Conservation (phyloP, 1,140 invertebrate species). For the Drosophila murphyi region DNA sequence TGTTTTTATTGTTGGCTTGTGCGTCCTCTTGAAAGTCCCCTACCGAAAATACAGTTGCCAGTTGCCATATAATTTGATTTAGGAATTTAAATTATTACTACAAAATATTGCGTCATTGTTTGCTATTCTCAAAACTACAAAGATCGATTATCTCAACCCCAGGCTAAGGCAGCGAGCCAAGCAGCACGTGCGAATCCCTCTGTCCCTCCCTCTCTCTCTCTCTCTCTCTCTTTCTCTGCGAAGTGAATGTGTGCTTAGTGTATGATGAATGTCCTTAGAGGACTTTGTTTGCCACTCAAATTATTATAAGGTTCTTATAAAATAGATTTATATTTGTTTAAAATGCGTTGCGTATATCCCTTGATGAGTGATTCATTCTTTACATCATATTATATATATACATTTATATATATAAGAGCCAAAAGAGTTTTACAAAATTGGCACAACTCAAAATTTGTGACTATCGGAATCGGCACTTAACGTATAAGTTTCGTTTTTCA, state of each 20-base stretch:
- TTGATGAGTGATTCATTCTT: too few relatives aligned
- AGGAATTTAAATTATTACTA: slow-evolving; percentile 41
- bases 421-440: too few relatives aligned
- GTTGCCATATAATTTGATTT: slow-evolving; percentile 65
- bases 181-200: slow-evolving; percentile 2
- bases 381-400: too few relatives aligned
- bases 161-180: background rate
- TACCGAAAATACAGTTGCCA: slow-evolving; percentile 25
- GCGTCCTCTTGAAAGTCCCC: background rate
- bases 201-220: background rate
- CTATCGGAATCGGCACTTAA: too few relatives aligned
- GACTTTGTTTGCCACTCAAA: background rate
- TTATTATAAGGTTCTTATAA: background rate
- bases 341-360: background rate
- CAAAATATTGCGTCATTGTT: slow-evolving; percentile 2
- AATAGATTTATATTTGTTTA: background rate
- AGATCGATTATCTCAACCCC: slow-evolving; percentile 55
- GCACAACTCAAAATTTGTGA: too few relatives aligned
- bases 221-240: too few relatives aligned
- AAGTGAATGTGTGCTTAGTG: background rate
- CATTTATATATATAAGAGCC: too few relatives aligned
- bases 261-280: background rate
- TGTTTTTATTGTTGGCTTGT: slow-evolving; percentile 6
- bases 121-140: background rate
- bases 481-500: too few relatives aligned